Conservation (phyloP, 2,888 invertebrate species). For the Nyleta sp. region DNA sequence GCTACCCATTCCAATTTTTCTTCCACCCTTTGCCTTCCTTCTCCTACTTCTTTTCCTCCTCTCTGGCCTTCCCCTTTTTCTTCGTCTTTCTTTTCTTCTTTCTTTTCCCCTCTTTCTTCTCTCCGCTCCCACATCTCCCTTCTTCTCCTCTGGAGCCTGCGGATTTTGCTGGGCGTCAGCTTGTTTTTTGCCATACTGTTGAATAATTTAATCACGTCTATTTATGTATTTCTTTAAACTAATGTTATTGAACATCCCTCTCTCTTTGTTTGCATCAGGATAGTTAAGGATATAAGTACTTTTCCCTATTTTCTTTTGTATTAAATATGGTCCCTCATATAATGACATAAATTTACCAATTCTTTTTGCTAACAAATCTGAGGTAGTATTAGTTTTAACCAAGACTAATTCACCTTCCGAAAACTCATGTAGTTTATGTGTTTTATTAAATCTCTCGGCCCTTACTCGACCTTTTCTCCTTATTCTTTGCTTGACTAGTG, state of each 20-base stretch:
- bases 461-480: slow-evolving; percentile 6
- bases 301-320: slow-evolving; percentile 9
- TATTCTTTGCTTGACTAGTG: not conserved
- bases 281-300: not conserved
- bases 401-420: slow-evolving; percentile 37
- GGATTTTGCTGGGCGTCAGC: too few species aligned
- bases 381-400: slow-evolving; percentile 27
- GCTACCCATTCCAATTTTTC: too few species aligned
- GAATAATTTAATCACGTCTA: too few species aligned
- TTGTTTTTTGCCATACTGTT: too few species aligned
- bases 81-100: too few species aligned
- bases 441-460: slow-evolving; percentile 11
- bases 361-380: not conserved
- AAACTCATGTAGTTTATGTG: not conserved
- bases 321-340: slow-evolving; percentile 45
- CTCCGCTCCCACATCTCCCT: too few species aligned
- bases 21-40: too few species aligned
- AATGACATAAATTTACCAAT: slow-evolving; percentile 45
- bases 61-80: too few species aligned
- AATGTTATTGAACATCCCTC: slow-evolving; percentile 1
- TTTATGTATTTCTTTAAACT: not conserved
- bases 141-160: too few species aligned
- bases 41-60: too few species aligned
- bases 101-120: too few species aligned
- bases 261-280: not conserved